Conservation (phyloP, 1,140 invertebrate genomes). For the Drosophila pachea region DNA sequence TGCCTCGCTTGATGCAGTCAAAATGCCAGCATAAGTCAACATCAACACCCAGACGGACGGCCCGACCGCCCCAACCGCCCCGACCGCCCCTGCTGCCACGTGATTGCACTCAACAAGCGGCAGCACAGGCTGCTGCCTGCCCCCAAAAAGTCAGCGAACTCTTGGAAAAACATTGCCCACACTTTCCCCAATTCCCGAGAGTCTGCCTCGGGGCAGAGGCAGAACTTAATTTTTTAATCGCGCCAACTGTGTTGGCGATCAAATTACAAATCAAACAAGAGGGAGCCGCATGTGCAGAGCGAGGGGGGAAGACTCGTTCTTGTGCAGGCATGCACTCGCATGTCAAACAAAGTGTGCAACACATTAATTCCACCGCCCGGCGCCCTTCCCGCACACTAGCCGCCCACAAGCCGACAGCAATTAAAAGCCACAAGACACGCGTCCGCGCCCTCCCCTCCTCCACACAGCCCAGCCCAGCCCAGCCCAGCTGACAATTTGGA, state of each 20-base stretch:
- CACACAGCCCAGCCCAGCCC: neutral
- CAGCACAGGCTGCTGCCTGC: neutral
- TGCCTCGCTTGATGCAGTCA: neutral
- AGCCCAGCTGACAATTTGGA: conserved; percentile 68
- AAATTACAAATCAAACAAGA: conserved; percentile 73
- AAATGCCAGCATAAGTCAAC: conserved; percentile 28
- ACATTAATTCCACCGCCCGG: conserved; percentile 62
- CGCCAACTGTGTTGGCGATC: conserved; percentile 67
- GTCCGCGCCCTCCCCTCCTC: conserved; percentile 13
- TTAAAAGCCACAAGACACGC: conserved; percentile 73
- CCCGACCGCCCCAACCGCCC: neutral
- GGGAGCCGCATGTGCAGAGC: neutral
- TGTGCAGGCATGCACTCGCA: conserved; percentile 45
- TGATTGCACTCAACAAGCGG: conserved; percentile 45
- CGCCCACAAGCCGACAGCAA: conserved; percentile 52
- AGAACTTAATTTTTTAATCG: conserved; percentile 68
- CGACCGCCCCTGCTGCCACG: conserved; percentile 28
- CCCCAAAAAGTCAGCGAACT: conserved; percentile 52
- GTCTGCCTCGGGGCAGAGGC: neutral
- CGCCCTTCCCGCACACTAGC: conserved; percentile 21
- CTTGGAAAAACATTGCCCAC: conserved; percentile 37
- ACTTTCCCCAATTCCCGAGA: conserved; percentile 19
- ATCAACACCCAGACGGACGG: conserved; percentile 19
- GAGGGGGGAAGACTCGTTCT: conserved; percentile 3
- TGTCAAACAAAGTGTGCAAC: conserved; percentile 75